A percentile compares a stretch with the other conserved stretches of the same genome.
Evolutionary conservation across 2,888 invertebrate species (phyloP).

Genomic region (Galerucella calmariensis): DNA sequence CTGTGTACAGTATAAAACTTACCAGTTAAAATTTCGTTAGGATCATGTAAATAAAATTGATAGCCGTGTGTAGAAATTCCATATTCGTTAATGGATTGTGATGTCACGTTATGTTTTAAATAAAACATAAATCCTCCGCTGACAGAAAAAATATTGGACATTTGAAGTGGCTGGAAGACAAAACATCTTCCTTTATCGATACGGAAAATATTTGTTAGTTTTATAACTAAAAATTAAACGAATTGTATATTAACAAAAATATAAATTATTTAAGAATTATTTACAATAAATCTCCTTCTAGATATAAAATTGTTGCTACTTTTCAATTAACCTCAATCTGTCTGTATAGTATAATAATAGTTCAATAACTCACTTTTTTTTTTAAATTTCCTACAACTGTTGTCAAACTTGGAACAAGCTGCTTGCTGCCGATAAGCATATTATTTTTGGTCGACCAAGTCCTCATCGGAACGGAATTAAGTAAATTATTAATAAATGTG

Average conservation of each 20-base stretch:
- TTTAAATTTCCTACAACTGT: too few relatives aligned
- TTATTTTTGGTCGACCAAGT: too few relatives aligned
- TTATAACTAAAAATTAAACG: constrained; percentile 34
- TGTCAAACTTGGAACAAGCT: too few relatives aligned
- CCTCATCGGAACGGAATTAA: too few relatives aligned
- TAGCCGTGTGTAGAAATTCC: constrained; percentile 50
- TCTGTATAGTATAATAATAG: too few relatives aligned
- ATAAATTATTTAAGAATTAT: neutral
- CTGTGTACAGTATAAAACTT: constrained; percentile 31
- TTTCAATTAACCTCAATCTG: too few relatives aligned
- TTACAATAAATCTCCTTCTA: too few relatives aligned
- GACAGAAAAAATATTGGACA: constrained; percentile 64
- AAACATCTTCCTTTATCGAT: constrained; percentile 69
- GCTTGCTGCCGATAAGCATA: too few relatives aligned
- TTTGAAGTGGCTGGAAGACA: constrained; percentile 68
- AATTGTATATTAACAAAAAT: neutral
- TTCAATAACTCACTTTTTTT: too few relatives aligned
- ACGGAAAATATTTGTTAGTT: constrained; percentile 29
- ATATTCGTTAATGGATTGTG: constrained; percentile 38
- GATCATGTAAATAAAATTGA: constrained; percentile 53
- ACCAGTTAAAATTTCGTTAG: constrained; percentile 67
- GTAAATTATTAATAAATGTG: too few relatives aligned
- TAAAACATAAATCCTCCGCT: constrained; percentile 71
- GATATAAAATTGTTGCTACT: too few relatives aligned
- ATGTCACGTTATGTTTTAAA: constrained; percentile 65